Evolutionary conservation across 2,888 invertebrate species (phyloP), one percentile per base, ranked within the genome.

Genomic region (Megamerina dolium): DNA sequence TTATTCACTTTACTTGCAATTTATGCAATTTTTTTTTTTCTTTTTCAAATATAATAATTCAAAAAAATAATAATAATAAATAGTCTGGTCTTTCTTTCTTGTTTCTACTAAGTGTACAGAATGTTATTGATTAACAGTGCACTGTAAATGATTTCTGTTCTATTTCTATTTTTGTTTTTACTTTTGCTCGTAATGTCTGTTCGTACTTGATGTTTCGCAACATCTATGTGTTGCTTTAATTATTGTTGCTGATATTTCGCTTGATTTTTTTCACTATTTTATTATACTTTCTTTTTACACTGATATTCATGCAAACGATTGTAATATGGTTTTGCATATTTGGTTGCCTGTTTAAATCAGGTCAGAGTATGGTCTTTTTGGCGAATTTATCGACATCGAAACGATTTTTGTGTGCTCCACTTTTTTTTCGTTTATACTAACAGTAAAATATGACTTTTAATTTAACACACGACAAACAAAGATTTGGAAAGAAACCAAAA

Each of bases 301-400:
- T n/a, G n/a, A n/a, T n/a, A n/a, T n/a, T n/a, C n/a, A n/a, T n/a
- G n/a, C n/a, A n/a, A n/a, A n/a, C n/a, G n/a, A n/a, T n/a, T n/a
- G n/a, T n/a, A n/a, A n/a, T n/a, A n/a, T n/a, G n/a, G n/a, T n/a
- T n/a, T n/a, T n/a, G n/a, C n/a, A n/a, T n/a, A n/a, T n/a, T n/a
- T 37, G 45, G 45, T 53, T 49, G 49, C 64, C 64, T 66, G 64
- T 52, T 64, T 56, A 65, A 55, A 58, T 54, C 66, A 65, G 66
- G 64, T 64, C 62, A 51, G 59, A 61, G 61, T 62, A 62, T 59
- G 54, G 54, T 51, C 50, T 54, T 64, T 64, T 61, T 54, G 64
- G 66, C 60, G 64, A 64, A 58, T 66, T 65, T 58, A 61, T 64
- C 61, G 66, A 65, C 64, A 65, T 65, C 57, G 64, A 66, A 63